Conservation (phyloP, 1,140 invertebrate genomes). For the Lutraria rhynchaena region DNA sequence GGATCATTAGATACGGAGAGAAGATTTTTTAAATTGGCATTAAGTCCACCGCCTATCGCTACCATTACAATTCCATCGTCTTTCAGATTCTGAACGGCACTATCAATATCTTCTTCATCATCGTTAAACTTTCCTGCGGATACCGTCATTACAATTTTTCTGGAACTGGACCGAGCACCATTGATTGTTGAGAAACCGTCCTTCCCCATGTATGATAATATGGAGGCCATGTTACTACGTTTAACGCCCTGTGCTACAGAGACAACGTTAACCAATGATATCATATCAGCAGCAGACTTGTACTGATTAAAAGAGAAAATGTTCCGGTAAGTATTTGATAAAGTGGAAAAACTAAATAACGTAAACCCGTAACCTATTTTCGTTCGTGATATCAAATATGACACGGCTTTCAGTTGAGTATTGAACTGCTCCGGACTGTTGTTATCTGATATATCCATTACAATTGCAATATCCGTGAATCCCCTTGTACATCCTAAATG, state of each 20-base stretch:
- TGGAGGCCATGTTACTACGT: neutral
- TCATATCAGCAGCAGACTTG: neutral
- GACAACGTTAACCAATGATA: neutral
- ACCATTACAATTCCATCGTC: constrained; percentile 1
- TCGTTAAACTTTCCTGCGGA: neutral
- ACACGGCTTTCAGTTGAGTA: neutral
- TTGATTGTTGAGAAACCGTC: neutral
- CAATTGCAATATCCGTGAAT: neutral
- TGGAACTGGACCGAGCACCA: neutral
- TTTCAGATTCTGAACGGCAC: neutral
- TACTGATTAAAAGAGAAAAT: neutral
- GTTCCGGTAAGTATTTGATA: neutral
- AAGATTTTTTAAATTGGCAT: neutral
- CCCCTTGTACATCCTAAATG: neutral
- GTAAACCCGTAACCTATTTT: neutral
- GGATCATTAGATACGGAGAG: neutral
- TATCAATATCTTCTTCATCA: neutral
- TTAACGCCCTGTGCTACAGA: neutral
- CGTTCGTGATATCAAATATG: neutral
- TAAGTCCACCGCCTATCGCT: neutral
- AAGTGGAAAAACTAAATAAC: constrained; percentile 12
- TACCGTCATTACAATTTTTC: neutral
- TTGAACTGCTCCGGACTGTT: neutral
- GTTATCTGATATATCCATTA: constrained; percentile 16
- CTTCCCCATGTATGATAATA: neutral